phyloP scores from a whole-genome alignment of 2,113 vertebrate genomes.

The Petromus typicus region DNA sequence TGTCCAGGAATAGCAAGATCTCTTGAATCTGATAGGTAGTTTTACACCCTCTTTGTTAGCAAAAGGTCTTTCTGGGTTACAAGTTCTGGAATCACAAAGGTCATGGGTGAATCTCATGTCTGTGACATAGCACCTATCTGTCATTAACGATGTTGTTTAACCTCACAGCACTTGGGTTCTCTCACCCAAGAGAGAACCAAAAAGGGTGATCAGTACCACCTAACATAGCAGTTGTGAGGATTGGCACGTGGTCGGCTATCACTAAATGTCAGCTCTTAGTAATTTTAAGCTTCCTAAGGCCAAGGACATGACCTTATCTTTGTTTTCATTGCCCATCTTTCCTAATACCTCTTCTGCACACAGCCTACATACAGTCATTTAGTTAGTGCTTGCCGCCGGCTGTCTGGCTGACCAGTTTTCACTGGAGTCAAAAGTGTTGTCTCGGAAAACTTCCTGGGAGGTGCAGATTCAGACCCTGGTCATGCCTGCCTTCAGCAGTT shows the following conservation, averaged over 20 bases:
- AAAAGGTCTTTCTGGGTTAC: background rate
- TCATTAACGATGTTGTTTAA: background rate
- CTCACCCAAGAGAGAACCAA: background rate
- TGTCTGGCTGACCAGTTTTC: background rate
- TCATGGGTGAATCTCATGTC: background rate
- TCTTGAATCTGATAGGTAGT: background rate
- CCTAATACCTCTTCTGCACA: background rate
- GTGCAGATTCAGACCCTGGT: background rate
- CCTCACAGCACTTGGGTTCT: background rate
- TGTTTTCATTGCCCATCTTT: background rate
- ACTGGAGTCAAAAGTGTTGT: constrained; percentile 21
- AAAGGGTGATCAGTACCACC: background rate
- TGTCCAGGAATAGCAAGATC: background rate
- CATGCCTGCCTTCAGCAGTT: background rate
- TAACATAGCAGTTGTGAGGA: background rate
- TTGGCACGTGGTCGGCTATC: background rate
- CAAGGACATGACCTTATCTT: constrained; percentile 33
- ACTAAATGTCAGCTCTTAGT: background rate
- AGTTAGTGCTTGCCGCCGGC: background rate
- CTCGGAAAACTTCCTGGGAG: constrained; percentile 44
- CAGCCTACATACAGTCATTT: background rate
- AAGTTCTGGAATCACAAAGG: background rate
- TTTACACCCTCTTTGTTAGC: background rate
- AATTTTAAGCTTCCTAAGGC: background rate
- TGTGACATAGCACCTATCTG: background rate